Percentiles rank a stretch among this genome's conserved stretches.
phyloP scores from a whole-genome alignment of 1,140 invertebrate genomes.

The Alviniconcha marisindica region DNA sequence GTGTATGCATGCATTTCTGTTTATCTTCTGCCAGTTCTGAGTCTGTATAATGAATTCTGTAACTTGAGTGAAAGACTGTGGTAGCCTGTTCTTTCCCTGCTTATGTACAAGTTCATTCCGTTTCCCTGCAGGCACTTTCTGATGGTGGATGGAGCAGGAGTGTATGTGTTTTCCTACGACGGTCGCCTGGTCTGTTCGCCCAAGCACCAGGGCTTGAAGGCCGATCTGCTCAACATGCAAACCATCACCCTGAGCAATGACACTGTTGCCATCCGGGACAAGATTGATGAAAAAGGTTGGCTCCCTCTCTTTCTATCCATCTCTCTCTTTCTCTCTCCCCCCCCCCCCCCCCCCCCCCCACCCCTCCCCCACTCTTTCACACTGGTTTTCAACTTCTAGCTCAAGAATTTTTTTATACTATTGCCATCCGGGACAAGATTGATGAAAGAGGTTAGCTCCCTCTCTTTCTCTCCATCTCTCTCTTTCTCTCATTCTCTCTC shows the following conservation, averaged over 20 bases:
- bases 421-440: constrained; percentile 88
- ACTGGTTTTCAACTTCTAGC: no score
- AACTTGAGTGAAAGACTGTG: no score
- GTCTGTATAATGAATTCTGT: no score
- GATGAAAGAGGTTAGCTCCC: constrained; percentile 89
- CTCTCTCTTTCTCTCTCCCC: no score
- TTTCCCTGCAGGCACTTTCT: constrained; percentile 85
- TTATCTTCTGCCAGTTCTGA: not conserved
- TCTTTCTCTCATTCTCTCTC: no score
- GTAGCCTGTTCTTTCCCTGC: no score
- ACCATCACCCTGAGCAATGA: constrained; percentile 89
- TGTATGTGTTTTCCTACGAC: constrained; percentile 93
- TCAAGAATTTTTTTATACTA: no score
- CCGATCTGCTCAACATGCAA: constrained; percentile 81
- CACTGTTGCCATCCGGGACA: constrained; percentile 88
- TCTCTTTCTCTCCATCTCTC: no score
- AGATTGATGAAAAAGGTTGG: constrained; percentile 87
- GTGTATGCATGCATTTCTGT: not conserved
- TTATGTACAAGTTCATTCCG: not conserved
- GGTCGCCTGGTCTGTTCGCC: constrained; percentile 87
- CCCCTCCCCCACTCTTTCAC: no score
- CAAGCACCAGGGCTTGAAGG: constrained; percentile 86
- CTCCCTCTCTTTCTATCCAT: no score
- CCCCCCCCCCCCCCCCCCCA: no score
- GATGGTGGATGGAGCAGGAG: constrained; percentile 85